phyloP scores from a whole-genome alignment of 2,888 invertebrate genomes.

The Argyresthia albistria region DNA sequence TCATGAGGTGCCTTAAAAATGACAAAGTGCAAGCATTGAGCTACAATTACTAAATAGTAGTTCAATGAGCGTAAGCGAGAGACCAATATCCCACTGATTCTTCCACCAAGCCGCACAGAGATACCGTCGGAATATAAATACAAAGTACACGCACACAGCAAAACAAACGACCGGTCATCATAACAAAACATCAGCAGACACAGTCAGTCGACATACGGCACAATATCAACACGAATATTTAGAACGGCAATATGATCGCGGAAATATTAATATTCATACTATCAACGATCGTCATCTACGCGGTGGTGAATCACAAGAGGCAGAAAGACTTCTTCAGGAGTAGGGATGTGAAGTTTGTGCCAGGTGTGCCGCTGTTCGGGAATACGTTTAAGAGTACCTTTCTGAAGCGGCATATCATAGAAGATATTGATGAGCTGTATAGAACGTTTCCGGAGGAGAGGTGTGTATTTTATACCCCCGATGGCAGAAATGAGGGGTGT shows the following conservation, averaged over 20 bases:
- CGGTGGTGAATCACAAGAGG: constrained; percentile 27
- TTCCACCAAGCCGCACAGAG: too few species aligned
- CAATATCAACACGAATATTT: not conserved
- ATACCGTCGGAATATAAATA: too few species aligned
- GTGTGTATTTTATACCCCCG: constrained; percentile 22
- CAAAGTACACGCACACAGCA: too few species aligned
- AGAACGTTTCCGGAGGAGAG: constrained; percentile 43
- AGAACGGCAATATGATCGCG: constrained; percentile 29
- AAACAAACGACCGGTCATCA: too few species aligned
- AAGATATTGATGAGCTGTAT: constrained; percentile 36
- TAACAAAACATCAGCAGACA: not conserved
- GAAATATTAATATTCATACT: constrained; percentile 37
- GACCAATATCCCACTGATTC: too few species aligned
- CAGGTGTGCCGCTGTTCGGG: constrained; percentile 45
- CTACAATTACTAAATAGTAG: too few species aligned
- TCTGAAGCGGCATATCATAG: constrained; percentile 25
- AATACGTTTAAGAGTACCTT: constrained; percentile 27
- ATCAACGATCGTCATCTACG: constrained; percentile 25
- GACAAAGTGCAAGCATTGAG: too few species aligned
- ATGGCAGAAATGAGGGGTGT: too few species aligned
- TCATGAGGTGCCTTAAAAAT: too few species aligned
- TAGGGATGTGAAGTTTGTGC: constrained; percentile 32
- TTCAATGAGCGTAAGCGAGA: too few species aligned
- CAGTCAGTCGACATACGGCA: not conserved
- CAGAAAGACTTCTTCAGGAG: constrained; percentile 28